Conservation (phyloP, 2,113 vertebrate genomes). For the Ornithorhynchus anatinus region DNA sequence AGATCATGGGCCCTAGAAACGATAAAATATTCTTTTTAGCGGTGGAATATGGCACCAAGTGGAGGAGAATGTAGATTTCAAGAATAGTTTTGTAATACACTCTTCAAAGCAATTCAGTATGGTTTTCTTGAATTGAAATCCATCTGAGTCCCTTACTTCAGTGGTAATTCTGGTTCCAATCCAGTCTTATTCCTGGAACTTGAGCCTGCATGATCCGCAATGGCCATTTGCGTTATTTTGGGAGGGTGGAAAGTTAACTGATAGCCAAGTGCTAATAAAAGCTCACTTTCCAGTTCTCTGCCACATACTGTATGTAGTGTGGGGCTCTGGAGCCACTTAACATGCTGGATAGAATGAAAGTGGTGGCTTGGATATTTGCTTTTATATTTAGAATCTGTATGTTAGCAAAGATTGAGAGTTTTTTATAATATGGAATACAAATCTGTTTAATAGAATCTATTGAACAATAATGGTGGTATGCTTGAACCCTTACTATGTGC, state of each 20-base stretch:
- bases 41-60: background rate
- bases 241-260: slow-evolving; percentile 8
- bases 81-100: no score
- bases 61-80: slow-evolving; percentile 20
- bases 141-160: slow-evolving; percentile 6
- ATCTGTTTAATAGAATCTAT: no score
- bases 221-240: slow-evolving; percentile 46
- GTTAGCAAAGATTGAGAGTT: no score
- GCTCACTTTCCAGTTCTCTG: background rate
- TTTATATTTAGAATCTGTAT: no score
- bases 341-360: background rate
- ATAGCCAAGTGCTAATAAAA: slow-evolving; percentile 35
- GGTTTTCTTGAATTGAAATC: background rate
- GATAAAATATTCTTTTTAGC: background rate
- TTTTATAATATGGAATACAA: no score
- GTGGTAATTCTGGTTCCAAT: slow-evolving; percentile 32
- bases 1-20: no score
- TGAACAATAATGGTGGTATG: no score
- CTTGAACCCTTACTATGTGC: no score
- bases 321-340: background rate
- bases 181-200: slow-evolving; percentile 40
- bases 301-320: rapidly evolving
- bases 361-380: background rate
- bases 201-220: slow-evolving; percentile 20
- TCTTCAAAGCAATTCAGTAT: background rate